Evolutionary conservation across 1,140 invertebrate genomes (phyloP), one percentile per base, ranked within the genome.

Genomic region (Drosophila orosa): DNA sequence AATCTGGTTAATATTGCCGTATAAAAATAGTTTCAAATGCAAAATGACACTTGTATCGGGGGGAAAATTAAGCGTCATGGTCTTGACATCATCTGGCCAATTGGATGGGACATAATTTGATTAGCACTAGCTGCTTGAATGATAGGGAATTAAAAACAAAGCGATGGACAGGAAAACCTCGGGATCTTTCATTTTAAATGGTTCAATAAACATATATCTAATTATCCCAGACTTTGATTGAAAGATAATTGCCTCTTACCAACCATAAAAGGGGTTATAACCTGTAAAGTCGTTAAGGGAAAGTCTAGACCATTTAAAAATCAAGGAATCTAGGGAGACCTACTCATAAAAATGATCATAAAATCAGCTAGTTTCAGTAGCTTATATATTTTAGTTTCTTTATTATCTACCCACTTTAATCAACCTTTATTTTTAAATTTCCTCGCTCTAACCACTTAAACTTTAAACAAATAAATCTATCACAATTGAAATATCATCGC

Each of bases 401-500:
- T 8, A 15, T 7, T 47, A 69, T 44, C 52, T 33, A 12, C 15
- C 24, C n/a, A 42, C 29, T 37, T 44, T 5, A 52, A 50, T 57
- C 37, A 40, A 47, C 57, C 35, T 42, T 39, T 33, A 50, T 42
- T 60, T 52, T 71, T 72, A 47, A 47, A 37, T 61, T 54, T 4
- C 24, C 31, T 24, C 29, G 5, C 29, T 15, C 13, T 29, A 44
- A 3, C 19, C 3, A 47, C n/a, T 37, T 15, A 12, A 33, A 8
- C 27, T 5, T 25, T 25, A 25, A 39, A 68, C 33, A 69, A 71
- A 71, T 57, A 65, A 55, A 22, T 74, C 52, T 57, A 81, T 65
- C 56, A 68, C 72, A 79, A 83, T 83, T 87, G 80, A 87, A 80
- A 80, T 79, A 80, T 80, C 79, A 87, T 79, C 57, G 59, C 50